These are phyloP conservation scores for Struthidea cinerea DNA, from an alignment of 2,113 vertebrate species.

Conservation along the genomic window DNA sequence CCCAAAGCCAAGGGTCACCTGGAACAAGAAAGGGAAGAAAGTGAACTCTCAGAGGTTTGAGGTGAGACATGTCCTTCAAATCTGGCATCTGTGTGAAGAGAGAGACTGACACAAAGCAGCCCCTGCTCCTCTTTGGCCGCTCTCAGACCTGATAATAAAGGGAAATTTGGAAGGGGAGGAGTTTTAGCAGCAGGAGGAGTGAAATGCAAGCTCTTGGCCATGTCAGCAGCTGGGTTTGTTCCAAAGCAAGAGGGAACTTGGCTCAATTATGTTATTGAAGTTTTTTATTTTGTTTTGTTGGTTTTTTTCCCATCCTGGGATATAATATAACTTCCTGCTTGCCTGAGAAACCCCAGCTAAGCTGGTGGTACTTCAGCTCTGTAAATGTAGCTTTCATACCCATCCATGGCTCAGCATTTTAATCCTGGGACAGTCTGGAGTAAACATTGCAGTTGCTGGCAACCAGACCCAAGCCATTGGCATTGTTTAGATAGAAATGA, in stretches of 20 bases:
- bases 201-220: conserved; percentile 6
- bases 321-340: background rate
- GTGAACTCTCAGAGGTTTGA: conserved; percentile 97
- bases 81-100: background rate
- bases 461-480: background rate
- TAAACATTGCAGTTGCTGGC: background rate
- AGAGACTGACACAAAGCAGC: conserved; percentile 1
- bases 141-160: background rate
- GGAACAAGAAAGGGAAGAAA: conserved; percentile 99
- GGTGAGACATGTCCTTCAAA: conserved; percentile 69
- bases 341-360: background rate
- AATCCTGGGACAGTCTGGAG: background rate
- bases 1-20: conserved; percentile 92
- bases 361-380: background rate
- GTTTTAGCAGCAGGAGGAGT: background rate
- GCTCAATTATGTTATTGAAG: background rate
- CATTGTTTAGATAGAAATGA: conserved; percentile 23
- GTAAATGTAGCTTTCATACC: background rate
- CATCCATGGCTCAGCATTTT: background rate
- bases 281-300: background rate
- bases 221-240: conserved; percentile 22
- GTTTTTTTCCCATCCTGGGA: background rate
- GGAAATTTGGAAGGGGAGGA: background rate
- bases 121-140: background rate
- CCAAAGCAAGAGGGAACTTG: background rate